These are phyloP conservation scores for Oryzias celebensis DNA, from an alignment of 2,113 vertebrate genomes.

Conservation along the genomic window DNA sequence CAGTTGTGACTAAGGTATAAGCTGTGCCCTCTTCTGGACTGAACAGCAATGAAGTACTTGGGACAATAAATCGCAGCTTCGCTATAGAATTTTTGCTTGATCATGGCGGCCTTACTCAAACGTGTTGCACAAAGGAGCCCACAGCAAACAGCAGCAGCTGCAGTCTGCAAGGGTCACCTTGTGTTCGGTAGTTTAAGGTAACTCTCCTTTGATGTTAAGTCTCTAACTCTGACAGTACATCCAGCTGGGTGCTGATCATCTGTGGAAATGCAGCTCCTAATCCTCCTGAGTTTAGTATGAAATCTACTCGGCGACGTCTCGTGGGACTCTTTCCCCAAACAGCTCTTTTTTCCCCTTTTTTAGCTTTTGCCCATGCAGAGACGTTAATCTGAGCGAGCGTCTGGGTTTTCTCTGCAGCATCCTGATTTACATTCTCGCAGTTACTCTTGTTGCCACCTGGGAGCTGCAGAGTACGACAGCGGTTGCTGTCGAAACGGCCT, in stretches of 20 bases:
- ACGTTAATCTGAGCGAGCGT: conserved; percentile 30
- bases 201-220: conserved; percentile 5
- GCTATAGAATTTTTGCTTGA: not conserved
- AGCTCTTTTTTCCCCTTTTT: not conserved
- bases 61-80: conserved; percentile 6
- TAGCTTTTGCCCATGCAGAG: conserved; percentile 20
- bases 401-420: conserved; percentile 27
- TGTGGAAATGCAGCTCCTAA: conserved; percentile 6
- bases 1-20: no score
- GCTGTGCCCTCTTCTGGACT: no score
- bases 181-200: not conserved
- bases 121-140: conserved; percentile 1
- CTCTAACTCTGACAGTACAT: not conserved
- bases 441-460: conserved; percentile 37
- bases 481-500: conserved; percentile 11
- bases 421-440: conserved; percentile 47
- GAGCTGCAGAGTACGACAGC: conserved; percentile 40
- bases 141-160: not conserved
- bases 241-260: conserved; percentile 9
- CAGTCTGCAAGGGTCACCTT: not conserved
- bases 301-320: conserved; percentile 27
- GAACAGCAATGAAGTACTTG: no score
- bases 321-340: conserved; percentile 13
- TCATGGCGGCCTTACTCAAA: conserved; percentile 5
- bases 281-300: conserved; percentile 22